These are phyloP conservation scores for Zaprionus ghesquierei DNA, from an alignment of 1,140 invertebrate species.

Conservation along the genomic window DNA sequence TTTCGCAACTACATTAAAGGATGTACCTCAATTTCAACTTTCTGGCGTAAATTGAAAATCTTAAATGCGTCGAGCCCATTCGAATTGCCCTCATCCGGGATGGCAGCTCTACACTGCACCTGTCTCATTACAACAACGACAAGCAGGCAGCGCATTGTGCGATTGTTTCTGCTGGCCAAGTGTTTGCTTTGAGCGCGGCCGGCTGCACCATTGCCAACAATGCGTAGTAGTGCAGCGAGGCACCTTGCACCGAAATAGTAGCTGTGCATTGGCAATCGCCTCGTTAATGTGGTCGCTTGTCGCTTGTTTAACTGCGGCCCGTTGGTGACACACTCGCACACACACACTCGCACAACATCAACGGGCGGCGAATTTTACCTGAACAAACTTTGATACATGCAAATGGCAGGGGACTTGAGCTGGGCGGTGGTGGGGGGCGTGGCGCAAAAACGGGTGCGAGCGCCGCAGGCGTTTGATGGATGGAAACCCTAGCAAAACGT, in stretches of 20 bases:
- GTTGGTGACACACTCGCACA: constrained; percentile 42
- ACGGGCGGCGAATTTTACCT: constrained; percentile 73
- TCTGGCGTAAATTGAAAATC: too few relatives aligned
- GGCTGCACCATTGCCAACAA: constrained; percentile 52
- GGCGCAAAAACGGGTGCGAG: neutral
- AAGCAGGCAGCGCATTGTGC: constrained; percentile 56
- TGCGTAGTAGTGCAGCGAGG: neutral
- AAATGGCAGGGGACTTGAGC: neutral
- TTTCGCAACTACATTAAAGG: neutral
- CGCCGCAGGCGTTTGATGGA: constrained; percentile 64
- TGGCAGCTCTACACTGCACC: neutral
- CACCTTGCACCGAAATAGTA: constrained; percentile 25
- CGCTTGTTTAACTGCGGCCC: constrained; percentile 27
- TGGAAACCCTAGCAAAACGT: constrained; percentile 62
- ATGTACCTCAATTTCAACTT: neutral
- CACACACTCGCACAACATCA: neutral
- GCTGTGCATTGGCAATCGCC: too few relatives aligned
- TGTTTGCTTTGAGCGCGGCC: constrained; percentile 70
- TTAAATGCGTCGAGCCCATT: too few relatives aligned
- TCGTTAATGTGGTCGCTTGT: constrained; percentile 58
- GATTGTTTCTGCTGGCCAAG: constrained; percentile 76
- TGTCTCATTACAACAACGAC: neutral
- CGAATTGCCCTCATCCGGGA: neutral
- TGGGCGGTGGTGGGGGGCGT: neutral
- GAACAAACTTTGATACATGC: constrained; percentile 76